Evolutionary conservation across 2,888 invertebrate genomes (phyloP).

Genomic region (Urechis unicinctus): DNA sequence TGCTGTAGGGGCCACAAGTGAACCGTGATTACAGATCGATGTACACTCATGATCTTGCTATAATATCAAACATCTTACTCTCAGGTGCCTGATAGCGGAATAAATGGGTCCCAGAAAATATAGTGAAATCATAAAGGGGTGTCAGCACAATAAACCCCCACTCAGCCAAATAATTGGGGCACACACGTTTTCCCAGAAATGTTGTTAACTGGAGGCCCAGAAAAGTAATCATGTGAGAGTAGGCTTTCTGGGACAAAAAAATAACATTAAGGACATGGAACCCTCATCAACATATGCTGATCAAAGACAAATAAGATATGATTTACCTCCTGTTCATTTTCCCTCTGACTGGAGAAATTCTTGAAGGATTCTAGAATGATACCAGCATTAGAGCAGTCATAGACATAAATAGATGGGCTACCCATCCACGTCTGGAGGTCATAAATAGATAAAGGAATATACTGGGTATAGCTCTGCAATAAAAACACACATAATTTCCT

Average conservation of each 20-base stretch:
- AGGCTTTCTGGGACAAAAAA: not conserved
- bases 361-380: slow-evolving; percentile 73
- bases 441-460: slow-evolving; percentile 96
- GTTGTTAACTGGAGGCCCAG: too few species aligned
- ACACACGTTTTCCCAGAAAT: too few species aligned
- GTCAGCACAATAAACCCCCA: too few species aligned
- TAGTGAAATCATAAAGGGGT: too few species aligned
- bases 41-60: too few species aligned
- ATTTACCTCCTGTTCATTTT: slow-evolving; percentile 25
- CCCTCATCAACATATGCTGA: not conserved
- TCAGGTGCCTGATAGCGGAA: too few species aligned
- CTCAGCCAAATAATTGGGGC: too few species aligned
- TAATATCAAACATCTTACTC: too few species aligned
- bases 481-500: slow-evolving; percentile 10
- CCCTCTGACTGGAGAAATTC: slow-evolving; percentile 39
- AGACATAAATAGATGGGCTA: slow-evolving; percentile 96
- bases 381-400: slow-evolving; percentile 98
- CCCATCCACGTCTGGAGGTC: slow-evolving; percentile 99
- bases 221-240: too few species aligned
- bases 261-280: not conserved
- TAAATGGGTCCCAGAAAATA: too few species aligned
- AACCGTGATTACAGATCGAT: too few species aligned
- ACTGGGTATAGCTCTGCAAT: slow-evolving; percentile 88
- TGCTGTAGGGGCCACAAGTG: too few species aligned
- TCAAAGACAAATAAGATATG: not conserved